Base-by-base conservation (phyloP, 53 echinoderm and acorn worm genomes). In the Holothuria leucospilota region DNA sequence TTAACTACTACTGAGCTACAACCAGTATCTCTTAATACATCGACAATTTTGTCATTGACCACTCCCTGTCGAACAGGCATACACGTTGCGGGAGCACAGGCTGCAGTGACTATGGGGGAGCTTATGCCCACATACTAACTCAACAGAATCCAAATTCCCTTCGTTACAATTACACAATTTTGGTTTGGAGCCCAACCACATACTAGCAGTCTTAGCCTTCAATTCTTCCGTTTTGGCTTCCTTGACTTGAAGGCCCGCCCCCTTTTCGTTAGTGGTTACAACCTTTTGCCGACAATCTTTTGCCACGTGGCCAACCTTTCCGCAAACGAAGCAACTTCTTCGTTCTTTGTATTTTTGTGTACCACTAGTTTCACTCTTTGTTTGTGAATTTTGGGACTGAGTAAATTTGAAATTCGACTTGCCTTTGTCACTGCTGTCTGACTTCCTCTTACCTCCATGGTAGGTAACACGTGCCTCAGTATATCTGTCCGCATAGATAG, bases 21-120 rank as follows among this genome's bases (percentile, higher is more conserved):
- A 23, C 26, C 58, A 9, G 78, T 78, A 78, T 78, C 78, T 59
- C 78, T 78, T 5, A 78, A 34, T 13, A 78, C 78, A 25, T 23
- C 58, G 15, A 78, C 78, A n/a, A 52, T 28, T 23, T 56, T 51
- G 4, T 58, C 29, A 5, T 58, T 58, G 7, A 78, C 27, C 20
- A 27, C 51, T 6, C 78, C 78, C 16, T 26, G 53, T 5, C 9
- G 46, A 12, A 78, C 24, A 12, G 78, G 78, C 71, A 71, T 30
- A 16, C 30, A 20, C 20, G 20, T 8, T 16, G 1, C 4, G 40
- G 20, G 38, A 49, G 49, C 13, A 49, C 49, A 49, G 49, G 49
- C 49, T 49, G 49, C 49, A 49, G 13, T 49, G 49, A 13, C 49
- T 49, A 49, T 49, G 9, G 49, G n/a, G 49, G 10, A 49, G 6